Percentiles rank a stretch among this genome's conserved stretches.
These are phyloP conservation scores for Cyanocitta stelleri DNA, from an alignment of 2,113 vertebrate genomes.

Conservation along the genomic window DNA sequence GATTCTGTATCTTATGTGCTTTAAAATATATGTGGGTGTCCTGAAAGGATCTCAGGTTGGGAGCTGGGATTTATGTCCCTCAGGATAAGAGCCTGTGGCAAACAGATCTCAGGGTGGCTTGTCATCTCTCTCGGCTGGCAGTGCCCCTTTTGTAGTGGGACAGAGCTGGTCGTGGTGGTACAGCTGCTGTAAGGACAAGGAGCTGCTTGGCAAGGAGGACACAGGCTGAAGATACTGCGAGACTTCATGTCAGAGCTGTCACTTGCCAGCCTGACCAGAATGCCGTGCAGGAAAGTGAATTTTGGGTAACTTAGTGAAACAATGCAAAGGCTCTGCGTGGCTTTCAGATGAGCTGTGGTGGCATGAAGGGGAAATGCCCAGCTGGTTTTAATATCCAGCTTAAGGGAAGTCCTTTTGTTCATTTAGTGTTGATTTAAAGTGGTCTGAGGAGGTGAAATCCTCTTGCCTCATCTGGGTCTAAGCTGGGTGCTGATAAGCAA, in stretches of 20 bases:
- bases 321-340: accelerated
- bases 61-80: neutral
- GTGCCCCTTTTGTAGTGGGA: neutral
- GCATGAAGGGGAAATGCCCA: neutral
- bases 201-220: neutral
- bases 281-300: neutral
- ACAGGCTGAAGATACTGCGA: neutral
- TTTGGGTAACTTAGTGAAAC: neutral
- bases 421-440: neutral
- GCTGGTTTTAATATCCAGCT: neutral
- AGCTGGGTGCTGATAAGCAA: constrained; percentile 4
- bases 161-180: neutral
- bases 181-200: neutral
- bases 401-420: neutral
- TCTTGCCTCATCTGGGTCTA: neutral
- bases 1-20: neutral
- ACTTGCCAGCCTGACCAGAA: neutral
- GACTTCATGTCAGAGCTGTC: neutral
- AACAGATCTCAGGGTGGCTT: neutral
- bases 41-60: neutral
- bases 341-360: neutral
- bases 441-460: neutral
- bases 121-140: neutral
- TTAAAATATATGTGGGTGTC: neutral
- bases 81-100: neutral